Evolutionary conservation across 2,113 vertebrate genomes (phyloP).

Genomic region (Dipodomys stephensi): DNA sequence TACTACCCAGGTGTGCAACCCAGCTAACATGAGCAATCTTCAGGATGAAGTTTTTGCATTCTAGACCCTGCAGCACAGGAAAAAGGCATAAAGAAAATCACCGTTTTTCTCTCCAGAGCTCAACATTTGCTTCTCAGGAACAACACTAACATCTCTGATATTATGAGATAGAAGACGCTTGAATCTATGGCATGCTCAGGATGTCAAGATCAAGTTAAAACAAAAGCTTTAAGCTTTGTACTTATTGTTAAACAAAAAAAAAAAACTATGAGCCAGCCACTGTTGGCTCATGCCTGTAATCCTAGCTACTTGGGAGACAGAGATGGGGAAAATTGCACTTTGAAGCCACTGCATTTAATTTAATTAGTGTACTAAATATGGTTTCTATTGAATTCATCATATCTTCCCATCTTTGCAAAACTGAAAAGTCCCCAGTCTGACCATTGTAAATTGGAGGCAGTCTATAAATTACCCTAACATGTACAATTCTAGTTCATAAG

Average conservation of each 20-base stretch:
- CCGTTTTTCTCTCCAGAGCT: accelerated
- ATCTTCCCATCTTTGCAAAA: background rate
- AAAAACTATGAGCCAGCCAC: background rate
- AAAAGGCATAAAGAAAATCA: background rate
- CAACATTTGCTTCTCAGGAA: accelerated
- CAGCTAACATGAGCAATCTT: background rate
- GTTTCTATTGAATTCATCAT: background rate
- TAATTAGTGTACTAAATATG: background rate
- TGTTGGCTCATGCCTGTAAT: too few species aligned
- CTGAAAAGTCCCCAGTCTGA: background rate
- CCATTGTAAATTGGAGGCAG: background rate
- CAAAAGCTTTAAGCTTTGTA: background rate
- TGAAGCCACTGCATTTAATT: background rate
- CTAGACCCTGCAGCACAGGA: background rate
- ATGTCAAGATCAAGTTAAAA: background rate
- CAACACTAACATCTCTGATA: accelerated
- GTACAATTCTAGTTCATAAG: background rate
- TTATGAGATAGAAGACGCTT: background rate
- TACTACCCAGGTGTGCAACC: too few species aligned
- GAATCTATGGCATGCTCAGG: background rate
- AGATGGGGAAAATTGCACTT: too few species aligned
- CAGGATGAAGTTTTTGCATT: accelerated
- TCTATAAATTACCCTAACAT: background rate
- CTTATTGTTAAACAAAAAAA: background rate
- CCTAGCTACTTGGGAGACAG: too few species aligned